A percentile compares a stretch with the other conserved stretches of the same genome.
phyloP scores from a whole-genome alignment of 2,797 vertebrate genomes.

The Anableps anableps region DNA sequence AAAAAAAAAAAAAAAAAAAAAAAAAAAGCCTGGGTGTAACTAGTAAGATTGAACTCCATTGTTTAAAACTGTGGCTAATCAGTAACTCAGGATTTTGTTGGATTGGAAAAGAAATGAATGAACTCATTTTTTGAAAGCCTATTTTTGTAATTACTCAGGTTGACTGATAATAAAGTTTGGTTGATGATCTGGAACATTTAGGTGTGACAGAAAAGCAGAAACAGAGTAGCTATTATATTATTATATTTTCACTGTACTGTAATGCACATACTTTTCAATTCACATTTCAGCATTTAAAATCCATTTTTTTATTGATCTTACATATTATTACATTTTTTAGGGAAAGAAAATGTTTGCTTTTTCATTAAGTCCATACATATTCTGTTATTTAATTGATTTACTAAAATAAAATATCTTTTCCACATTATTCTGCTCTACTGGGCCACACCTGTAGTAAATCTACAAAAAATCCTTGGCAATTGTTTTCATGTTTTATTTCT shows the following conservation, averaged over 20 bases:
- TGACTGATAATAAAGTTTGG: not conserved
- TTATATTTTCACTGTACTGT: not conserved
- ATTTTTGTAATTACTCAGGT: not conserved
- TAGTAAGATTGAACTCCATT: not conserved
- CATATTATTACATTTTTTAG: no score
- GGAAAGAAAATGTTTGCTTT: not conserved
- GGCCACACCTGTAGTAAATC: not conserved
- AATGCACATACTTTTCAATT: not conserved
- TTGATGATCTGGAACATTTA: not conserved
- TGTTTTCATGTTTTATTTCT: not conserved
- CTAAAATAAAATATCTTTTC: not conserved
- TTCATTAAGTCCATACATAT: not conserved
- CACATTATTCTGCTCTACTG: not conserved
- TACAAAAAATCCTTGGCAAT: not conserved
- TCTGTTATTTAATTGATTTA: not conserved
- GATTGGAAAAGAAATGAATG: not conserved
- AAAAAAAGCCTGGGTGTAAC: not conserved
- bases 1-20: no score
- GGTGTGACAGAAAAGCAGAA: not conserved
- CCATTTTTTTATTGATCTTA: not conserved
- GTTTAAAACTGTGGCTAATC: not conserved
- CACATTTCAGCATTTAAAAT: not conserved
- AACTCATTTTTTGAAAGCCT: not conserved
- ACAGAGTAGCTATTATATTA: not conserved
- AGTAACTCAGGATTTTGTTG: not conserved